Evolutionary conservation across 1,140 invertebrate genomes (phyloP), one percentile per base, ranked within the genome.

Genomic region (Drosophila nigromelanica): DNA sequence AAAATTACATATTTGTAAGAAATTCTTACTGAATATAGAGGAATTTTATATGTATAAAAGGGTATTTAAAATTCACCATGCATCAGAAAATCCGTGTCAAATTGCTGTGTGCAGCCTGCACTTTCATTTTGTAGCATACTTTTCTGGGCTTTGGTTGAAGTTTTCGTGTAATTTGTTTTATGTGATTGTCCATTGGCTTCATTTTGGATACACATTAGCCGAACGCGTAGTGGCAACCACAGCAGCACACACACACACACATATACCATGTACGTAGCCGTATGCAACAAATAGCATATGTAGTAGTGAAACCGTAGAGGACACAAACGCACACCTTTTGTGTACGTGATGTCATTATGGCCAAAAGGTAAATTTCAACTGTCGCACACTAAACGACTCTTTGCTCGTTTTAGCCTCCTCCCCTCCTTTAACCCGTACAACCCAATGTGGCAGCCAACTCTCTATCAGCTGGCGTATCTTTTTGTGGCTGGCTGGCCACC

Each of bases 291-390:
- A 81, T 75, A 72, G 78, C 81, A 86, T 78, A 78, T 81, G 81
- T 77, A 78, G 59, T 48, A 14, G 79, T 76, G 50, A 45, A 56
- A 45, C 50, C 70, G 18, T 54, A 68, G 54, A 76, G 71, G 63
- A 63, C 40, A 61, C 42, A 55, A 61, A 75, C 81, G 86, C 81
- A 87, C 78, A 86, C 81, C 81, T 86, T 86, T 87, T 82, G 81
- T 86, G 82, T 86, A 86, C 81, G 81, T 86, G 81, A 86, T 86
- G 81, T 87, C 81, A 86, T 86, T 86, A 86, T 86, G 82, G 78
- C 82, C 81, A 86, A 86, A 86, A 86, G 81, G 81, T 86, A 86
- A 86, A 86, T 86, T 86, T 86, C 82, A 86, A 82, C 82, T 86
- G 81, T 86, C 81, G 78, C 62, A 78, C 82, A 70, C 81, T 86